Base-by-base conservation (phyloP, 2,797 vertebrate species). In the Myotis pilosus region DNA sequence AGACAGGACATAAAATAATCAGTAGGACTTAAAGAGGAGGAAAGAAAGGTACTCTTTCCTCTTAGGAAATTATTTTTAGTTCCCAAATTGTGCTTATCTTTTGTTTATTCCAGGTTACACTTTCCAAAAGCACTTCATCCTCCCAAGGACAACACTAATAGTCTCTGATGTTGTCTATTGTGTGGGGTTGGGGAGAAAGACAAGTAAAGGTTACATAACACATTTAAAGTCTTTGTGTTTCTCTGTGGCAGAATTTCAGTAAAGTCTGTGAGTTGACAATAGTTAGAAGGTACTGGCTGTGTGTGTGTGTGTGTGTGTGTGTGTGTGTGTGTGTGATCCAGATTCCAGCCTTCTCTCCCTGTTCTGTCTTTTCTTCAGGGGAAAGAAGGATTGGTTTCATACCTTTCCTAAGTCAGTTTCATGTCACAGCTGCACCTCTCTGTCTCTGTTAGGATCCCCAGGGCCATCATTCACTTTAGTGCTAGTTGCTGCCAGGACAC, bases 41-140 rank as follows among this genome's bases (percentile, higher is more conserved):
- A 79, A 91, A 87, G 36, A 69, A 89, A 64, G 76, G 47, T 87
- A 86, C 16, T 20, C 69, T 95, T 69, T 36, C 68, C 87, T 97
- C 71, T 94, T 49, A 92, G 76, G 71, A 91, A 94, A 87, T 16
- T 60, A 51, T 82, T 94, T 97, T 95, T 90, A 94, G 94, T 75
- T 96, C 66, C 62, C 78, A 76, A 80, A 69, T 83, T 95, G 66
- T 90, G 36, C 69, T 82, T 72, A 41, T 83, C 66, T 86, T 97
- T 97, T 96, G 87, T 96, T 96, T 96, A 83, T 86, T 28, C n/a
- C 69, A 86, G 62, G 62, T 64, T 72, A 88, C 64, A 68, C 68
- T 72, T 92, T 96, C 81, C 91, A 97, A 97, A 97, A 96, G 96
- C 96, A 97, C 91, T 97, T 95, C 89, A 91, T 96, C 91, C 95